These are phyloP conservation scores for Rhinogobio ventralis DNA, from an alignment of 2,797 vertebrate species.

Conservation along the genomic window DNA sequence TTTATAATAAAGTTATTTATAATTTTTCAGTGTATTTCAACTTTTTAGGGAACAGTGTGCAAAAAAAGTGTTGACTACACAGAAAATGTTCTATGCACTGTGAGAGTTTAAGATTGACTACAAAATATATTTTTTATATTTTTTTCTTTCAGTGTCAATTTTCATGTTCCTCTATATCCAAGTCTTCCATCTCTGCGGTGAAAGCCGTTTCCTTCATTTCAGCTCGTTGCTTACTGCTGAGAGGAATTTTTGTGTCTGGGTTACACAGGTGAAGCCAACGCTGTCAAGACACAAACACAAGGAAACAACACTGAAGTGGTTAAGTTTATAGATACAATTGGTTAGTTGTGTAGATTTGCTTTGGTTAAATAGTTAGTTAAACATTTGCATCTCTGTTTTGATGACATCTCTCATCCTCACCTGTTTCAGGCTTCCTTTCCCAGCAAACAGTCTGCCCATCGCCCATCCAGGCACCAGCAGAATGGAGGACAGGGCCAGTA, in stretches of 20 bases:
- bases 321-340: neutral
- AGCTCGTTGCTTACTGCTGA: conserved; percentile 33
- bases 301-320: neutral
- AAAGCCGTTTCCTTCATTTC: conserved; percentile 45
- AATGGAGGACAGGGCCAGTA: conserved; percentile 84
- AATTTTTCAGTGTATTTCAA: too few relatives aligned
- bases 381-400: neutral
- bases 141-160: neutral
- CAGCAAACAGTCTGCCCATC: conserved; percentile 65
- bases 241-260: conserved; percentile 48
- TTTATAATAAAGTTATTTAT: too few relatives aligned
- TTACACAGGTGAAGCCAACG: conserved; percentile 63
- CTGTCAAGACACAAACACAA: conserved; percentile 58
- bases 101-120: neutral
- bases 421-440: conserved; percentile 69
- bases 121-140: neutral
- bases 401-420: conserved; percentile 52
- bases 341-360: neutral
- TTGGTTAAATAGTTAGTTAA: neutral
- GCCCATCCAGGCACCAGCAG: conserved; percentile 77
- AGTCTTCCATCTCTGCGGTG: conserved; percentile 5
- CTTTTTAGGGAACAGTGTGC: too few relatives aligned
- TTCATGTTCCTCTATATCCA: neutral
- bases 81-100: neutral
- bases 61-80: too few relatives aligned